Evolutionary conservation across 2,113 vertebrate species (phyloP).

Genomic region (Amphilophus citrinellus): DNA sequence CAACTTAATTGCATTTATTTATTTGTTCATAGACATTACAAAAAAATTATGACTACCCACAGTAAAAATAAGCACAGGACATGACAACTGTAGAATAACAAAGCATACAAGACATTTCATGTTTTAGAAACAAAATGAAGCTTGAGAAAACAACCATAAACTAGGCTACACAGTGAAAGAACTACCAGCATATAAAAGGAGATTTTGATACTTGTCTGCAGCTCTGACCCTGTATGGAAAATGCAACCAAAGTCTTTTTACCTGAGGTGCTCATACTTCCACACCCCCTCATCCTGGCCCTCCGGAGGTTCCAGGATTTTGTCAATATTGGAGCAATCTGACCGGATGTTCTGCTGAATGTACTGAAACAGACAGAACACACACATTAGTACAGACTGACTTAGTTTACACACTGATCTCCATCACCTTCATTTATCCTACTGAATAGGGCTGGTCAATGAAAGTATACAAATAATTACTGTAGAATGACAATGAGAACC

Average conservation of each 20-base stretch:
- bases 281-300: constrained; percentile 98
- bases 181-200: neutral
- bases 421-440: neutral
- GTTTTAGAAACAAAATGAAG: neutral
- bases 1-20: neutral
- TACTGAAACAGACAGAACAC: constrained; percentile 82
- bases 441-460: no score
- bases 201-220: neutral
- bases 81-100: neutral
- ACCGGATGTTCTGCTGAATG: constrained; percentile 98
- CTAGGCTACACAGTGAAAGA: neutral
- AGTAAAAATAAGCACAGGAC: neutral
- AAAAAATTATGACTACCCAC: neutral
- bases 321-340: constrained; percentile 97
- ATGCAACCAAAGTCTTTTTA: constrained; percentile 57
- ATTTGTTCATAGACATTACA: neutral
- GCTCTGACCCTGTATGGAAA: neutral
- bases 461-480: no score
- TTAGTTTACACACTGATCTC: neutral
- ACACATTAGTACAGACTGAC: neutral
- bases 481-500: neutral
- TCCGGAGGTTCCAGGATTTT: constrained; percentile 98
- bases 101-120: neutral
- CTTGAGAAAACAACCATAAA: neutral
- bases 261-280: constrained; percentile 99